Evolutionary conservation across 37 sponge, comb jelly and placozoan genomes (phyloP).

Genomic region (Ephydatia muelleri): DNA sequence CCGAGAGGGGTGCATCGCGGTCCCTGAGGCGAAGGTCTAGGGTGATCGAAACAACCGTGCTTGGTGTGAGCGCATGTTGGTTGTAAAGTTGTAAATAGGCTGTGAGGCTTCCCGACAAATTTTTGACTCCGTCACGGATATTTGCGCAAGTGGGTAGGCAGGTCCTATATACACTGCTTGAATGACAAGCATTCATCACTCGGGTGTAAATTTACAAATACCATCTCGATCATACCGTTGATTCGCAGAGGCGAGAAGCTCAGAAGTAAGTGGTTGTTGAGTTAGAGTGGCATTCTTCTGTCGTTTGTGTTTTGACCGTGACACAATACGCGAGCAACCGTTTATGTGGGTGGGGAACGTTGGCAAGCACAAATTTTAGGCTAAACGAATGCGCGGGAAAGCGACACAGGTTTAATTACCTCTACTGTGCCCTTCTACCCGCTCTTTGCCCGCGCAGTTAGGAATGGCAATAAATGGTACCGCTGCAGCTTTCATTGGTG

Average conservation of each 20-base stretch:
- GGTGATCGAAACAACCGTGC: not conserved
- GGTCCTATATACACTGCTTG: not conserved
- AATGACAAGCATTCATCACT: not conserved
- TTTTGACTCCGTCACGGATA: not conserved
- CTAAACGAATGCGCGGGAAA: not conserved
- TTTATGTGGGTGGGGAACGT: not conserved
- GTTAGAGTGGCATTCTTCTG: not conserved
- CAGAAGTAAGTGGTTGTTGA: not conserved
- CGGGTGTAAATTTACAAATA: not conserved
- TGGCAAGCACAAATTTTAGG: not conserved
- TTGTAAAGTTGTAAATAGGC: not conserved
- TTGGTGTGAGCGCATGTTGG: not conserved
- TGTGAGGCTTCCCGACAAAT: not conserved
- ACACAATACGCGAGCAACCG: not conserved
- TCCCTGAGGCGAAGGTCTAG: not conserved
- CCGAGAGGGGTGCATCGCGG: not conserved
- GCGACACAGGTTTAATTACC: not conserved
- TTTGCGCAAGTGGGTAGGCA: not conserved
- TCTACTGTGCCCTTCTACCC: not conserved
- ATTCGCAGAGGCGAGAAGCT: not conserved
- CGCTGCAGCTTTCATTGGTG: constrained; percentile 81
- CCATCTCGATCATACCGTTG: not conserved
- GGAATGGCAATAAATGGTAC: constrained; percentile 23
- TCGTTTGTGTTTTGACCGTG: not conserved
- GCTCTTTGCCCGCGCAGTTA: no score